A percentile compares a stretch with the other conserved stretches of the same genome.
Evolutionary conservation across 1,140 invertebrate species (phyloP).

Genomic region (Formica exsecta): DNA sequence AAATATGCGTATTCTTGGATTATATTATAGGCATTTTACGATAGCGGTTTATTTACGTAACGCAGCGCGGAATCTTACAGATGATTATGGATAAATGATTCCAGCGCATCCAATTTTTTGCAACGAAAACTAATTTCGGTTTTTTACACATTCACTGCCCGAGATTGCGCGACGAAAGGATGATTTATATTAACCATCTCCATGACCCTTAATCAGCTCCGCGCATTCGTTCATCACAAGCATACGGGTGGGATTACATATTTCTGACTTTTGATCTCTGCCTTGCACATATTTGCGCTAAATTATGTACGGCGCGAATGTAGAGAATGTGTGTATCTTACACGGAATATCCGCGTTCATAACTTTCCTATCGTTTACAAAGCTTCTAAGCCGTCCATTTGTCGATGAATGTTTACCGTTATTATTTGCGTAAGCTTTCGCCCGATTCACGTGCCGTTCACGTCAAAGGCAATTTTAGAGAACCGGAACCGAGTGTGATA

Average conservation of each 20-base stretch:
- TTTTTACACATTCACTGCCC: neutral
- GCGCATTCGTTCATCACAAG: neutral
- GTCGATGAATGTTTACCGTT: slow-evolving; percentile 5
- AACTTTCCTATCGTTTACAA: neutral
- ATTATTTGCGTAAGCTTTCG: slow-evolving; percentile 28
- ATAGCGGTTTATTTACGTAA: neutral
- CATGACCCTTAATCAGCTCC: neutral
- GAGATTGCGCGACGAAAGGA: neutral
- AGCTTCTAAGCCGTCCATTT: slow-evolving; percentile 27
- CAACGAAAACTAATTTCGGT: neutral
- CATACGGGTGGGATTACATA: neutral
- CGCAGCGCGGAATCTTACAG: neutral
- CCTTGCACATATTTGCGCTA: slow-evolving; percentile 23
- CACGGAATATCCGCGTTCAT: slow-evolving; percentile 16
- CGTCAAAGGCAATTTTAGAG: slow-evolving; percentile 27
- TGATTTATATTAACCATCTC: slow-evolving; percentile 45
- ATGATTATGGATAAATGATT: neutral
- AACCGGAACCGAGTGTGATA: neutral
- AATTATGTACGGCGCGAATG: slow-evolving; percentile 34
- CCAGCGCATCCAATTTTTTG: neutral
- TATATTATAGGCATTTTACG: neutral
- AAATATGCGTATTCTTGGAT: neutral
- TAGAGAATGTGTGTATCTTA: slow-evolving; percentile 27
- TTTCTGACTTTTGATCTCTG: slow-evolving; percentile 49
- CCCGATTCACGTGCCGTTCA: neutral